Conservation (phyloP, 2,797 vertebrate genomes). For the Hylomyscus alleni region DNA sequence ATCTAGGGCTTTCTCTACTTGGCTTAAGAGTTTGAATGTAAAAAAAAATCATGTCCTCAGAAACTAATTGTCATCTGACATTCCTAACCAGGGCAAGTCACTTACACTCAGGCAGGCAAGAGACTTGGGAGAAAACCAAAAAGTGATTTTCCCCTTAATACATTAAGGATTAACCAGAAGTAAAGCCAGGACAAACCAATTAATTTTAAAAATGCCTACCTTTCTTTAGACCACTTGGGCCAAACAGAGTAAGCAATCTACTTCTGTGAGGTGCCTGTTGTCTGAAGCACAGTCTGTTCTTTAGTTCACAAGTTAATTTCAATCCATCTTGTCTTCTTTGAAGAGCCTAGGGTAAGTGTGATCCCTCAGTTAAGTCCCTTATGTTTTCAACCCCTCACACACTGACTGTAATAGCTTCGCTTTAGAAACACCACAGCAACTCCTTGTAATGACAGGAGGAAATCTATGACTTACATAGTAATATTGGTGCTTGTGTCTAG, state of each 20-base stretch:
- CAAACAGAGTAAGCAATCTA: constrained; percentile 37
- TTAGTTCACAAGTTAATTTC: constrained; percentile 54
- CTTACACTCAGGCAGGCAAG: constrained; percentile 48
- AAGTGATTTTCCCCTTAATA: constrained; percentile 51
- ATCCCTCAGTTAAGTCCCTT: constrained; percentile 41
- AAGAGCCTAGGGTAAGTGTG: constrained; percentile 50
- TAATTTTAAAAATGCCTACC: neutral
- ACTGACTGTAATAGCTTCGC: constrained; percentile 52
- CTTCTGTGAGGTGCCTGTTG: constrained; percentile 1
- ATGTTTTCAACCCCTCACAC: constrained; percentile 17
- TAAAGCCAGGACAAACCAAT: constrained; percentile 57
- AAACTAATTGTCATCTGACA: neutral
- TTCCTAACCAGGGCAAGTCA: constrained; percentile 27
- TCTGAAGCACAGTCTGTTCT: constrained; percentile 44
- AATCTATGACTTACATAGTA: constrained; percentile 60
- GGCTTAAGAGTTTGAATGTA: constrained; percentile 69
- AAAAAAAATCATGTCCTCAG: constrained; percentile 57
- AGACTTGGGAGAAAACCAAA: constrained; percentile 28
- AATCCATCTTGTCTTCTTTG: constrained; percentile 13
- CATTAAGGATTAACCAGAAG: constrained; percentile 53
- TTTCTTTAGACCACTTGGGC: constrained; percentile 58
- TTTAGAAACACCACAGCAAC: constrained; percentile 70
- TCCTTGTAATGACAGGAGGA: constrained; percentile 55
- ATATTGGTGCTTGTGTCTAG: constrained; percentile 45
- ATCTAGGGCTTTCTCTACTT: constrained; percentile 65